Evolutionary conservation across 2,888 invertebrate species (phyloP).

Genomic region (Celastrina argiolus): DNA sequence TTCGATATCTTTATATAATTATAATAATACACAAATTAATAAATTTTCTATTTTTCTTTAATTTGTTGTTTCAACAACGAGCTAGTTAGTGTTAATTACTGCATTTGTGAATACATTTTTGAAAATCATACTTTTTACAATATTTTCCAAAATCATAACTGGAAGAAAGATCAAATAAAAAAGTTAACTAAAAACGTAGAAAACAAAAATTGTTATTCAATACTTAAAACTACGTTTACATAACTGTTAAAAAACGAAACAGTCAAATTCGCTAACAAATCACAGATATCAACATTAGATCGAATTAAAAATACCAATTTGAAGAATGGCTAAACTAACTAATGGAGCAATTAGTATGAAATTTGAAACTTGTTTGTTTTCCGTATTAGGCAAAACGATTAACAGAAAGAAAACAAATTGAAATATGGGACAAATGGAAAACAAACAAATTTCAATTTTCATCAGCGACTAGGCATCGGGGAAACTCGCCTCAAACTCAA

Average conservation of each 20-base stretch:
- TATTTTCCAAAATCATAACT: not conserved
- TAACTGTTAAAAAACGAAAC: constrained; percentile 30
- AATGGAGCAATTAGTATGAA: constrained; percentile 70
- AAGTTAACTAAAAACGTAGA: not conserved
- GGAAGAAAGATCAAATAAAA: not conserved
- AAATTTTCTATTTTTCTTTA: not conserved
- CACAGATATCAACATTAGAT: constrained; percentile 48
- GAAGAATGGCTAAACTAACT: constrained; percentile 75
- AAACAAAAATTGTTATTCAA: constrained; percentile 13
- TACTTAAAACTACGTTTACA: constrained; percentile 18
- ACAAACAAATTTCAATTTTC: constrained; percentile 61
- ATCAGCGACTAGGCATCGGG: constrained; percentile 69
- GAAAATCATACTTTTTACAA: not conserved
- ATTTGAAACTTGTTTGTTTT: constrained; percentile 60
- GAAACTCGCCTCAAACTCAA: constrained; percentile 57
- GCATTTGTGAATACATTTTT: not conserved
- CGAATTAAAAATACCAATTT: constrained; percentile 58
- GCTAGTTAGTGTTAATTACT: not conserved
- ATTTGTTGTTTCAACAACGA: not conserved
- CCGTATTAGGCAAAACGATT: constrained; percentile 31
- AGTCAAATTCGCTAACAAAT: constrained; percentile 33
- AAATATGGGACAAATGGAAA: constrained; percentile 31
- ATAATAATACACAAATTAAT: not conserved
- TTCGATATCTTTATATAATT: too few relatives aligned
- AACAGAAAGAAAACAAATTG: constrained; percentile 26